Evolutionary conservation across 2,888 invertebrate species (phyloP), one percentile per base, ranked within the genome.

Genomic region (Branchellion lobata): DNA sequence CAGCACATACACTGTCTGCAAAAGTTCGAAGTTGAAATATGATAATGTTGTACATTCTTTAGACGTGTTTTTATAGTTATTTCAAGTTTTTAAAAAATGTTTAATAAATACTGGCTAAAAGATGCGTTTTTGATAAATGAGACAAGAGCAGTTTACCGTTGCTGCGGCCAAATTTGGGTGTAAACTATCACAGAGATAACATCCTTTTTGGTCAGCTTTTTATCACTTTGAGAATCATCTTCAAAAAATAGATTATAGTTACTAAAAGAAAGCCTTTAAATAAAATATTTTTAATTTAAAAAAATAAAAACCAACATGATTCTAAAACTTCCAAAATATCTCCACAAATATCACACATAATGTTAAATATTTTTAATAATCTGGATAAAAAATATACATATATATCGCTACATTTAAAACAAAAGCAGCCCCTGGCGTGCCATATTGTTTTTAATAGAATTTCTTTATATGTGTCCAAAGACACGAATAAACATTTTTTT

Each of bases 1-100:
- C 94, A 93, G 88, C 96, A 96, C 92, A 95, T 94, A 87, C 96
- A 96, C 90, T 96, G 95, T 87, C 94, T 94, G 88, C 81, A 91
- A 90, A 72, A 82, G n/a, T n/a, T n/a, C n/a, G n/a, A n/a, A n/a
- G n/a, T n/a, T n/a, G n/a, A n/a, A n/a, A n/a, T n/a, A n/a, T n/a
- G n/a, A n/a, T 82, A 86, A 69, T 51, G 11, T 21, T 47, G 61
- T 40, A 8, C 14, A 40, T 8, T 14, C 14, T 40, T 8, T 40
- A 40, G 14, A 40, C 14, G 14, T 40, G 5, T 8, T 40, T 40
- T 40, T 8, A 40, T 5, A 40, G 40, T 40, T 40, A 40, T 8
- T 8, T 40, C 14, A 18, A 57, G 61, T 5, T 3, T 57, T 57
- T 57, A 3, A 57, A 57, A 57, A 24, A 24, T n/a, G 3, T 57